Base-by-base conservation (phyloP, 1,140 invertebrate species). In the Phthorimaea operculella region DNA sequence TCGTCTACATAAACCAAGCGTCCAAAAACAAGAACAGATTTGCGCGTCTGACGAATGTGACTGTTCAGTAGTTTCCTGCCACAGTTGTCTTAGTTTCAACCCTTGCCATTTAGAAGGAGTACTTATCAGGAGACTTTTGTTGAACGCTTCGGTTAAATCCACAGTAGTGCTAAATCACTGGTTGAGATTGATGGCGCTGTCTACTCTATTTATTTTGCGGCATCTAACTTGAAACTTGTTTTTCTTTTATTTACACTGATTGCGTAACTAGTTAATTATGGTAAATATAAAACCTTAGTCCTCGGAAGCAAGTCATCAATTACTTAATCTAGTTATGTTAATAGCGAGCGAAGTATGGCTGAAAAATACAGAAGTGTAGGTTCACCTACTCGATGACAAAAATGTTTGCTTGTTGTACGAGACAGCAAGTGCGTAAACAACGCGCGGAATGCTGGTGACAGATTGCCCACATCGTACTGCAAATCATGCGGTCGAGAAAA, bases 171-270 rank as follows among this genome's bases (percentile, higher is more conserved):
- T 75, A 72, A 78, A 74, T 74, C 67, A 64, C 64, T 68, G 36
- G 49, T 42, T 52, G 59, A 63, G 66, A 67, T 58, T 52, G 54
- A 64, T 63, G 54, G 21, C 50, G 42, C 49, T 15, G 54, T 51
- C 48, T 33, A 52, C 34, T 59, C 57, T 62, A 62, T 61, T 62
- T 58, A 59, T 58, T 56, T 57, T 52, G 58, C 51, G 49, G 21
- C 54, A 33, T 47, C 44, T 57, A 11, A 63, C 47, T 51, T 62
- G 51, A 28, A 64, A 65, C 57, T 60, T 55, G 60, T 62, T 64
- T 59, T 62, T 59, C 54, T 61, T 64, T 64, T 62, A 64, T 71
- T 68, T 71, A 71, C 64, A 61, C 53, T 65, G 58, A 68, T 68
- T 66, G 62, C 55, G 51, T 53, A 63, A 60, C 55, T 60, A 52